Evolutionary conservation across 2,888 invertebrate genomes (phyloP).

Genomic region (Anoncus sp.): DNA sequence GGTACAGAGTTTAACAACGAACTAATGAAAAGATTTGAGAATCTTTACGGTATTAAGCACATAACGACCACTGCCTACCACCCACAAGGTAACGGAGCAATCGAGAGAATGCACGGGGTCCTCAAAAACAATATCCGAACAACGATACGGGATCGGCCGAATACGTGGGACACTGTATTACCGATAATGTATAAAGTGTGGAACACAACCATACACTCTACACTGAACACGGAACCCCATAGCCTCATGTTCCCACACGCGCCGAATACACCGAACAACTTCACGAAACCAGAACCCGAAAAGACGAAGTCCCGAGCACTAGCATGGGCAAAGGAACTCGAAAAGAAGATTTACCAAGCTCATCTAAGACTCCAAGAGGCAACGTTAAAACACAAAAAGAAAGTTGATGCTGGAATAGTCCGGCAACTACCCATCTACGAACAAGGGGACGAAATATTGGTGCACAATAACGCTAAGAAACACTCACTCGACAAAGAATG

Average conservation of each 20-base stretch:
- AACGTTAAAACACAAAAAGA: constrained; percentile 26
- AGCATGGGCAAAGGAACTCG: no score
- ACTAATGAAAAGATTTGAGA: constrained; percentile 23
- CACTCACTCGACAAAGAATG: constrained; percentile 35
- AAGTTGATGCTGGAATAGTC: constrained; percentile 33
- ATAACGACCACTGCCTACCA: constrained; percentile 33
- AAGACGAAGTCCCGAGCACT: constrained; percentile 21
- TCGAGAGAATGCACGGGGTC: constrained; percentile 38
- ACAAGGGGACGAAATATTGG: constrained; percentile 24
- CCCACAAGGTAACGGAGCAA: no score
- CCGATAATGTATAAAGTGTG: constrained; percentile 39
- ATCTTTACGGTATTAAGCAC: constrained; percentile 28
- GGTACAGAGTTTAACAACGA: constrained; percentile 32
- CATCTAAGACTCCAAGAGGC: no score
- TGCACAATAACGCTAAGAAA: constrained; percentile 18
- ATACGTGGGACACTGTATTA: constrained; percentile 26
- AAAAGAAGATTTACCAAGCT: constrained; percentile 26
- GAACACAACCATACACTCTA: constrained; percentile 36
- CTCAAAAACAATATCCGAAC: constrained; percentile 39
- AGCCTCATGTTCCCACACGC: constrained; percentile 33
- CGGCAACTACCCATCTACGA: constrained; percentile 16
- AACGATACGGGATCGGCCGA: constrained; percentile 19
- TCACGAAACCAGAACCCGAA: constrained; percentile 28
- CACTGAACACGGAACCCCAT: constrained; percentile 24
- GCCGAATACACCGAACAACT: constrained; percentile 32